Base-by-base conservation (phyloP, 2,888 invertebrate genomes). In the Microctonus aethiopoides region DNA sequence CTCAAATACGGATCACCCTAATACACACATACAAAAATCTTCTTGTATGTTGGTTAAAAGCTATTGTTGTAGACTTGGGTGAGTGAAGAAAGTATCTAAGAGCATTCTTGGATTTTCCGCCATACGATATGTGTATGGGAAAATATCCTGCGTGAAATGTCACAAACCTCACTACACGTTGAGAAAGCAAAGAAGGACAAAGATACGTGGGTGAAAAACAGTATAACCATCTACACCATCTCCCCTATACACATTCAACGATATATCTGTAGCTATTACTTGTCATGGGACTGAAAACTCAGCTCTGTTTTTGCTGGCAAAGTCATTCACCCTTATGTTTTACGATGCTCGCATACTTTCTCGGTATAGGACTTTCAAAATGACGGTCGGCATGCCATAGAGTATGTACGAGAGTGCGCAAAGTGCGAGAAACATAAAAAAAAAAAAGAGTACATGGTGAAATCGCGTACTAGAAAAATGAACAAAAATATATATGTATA, bases 321-420 rank as follows among this genome's bases (percentile, higher is more conserved):
- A 72, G 69, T 71, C 67, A 68, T 71, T 71, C 70, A 70, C 67
- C 70, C 72, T 72, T 68, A 69, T 73, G 72, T 74, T 75, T 75
- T 74, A 75, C 72, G 75, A 74, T 63, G 62, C 65, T 59, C 68
- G 69, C 71, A 74, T 70, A 68, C 70, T 72, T 68, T 71, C 61
- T 34, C 68, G 57, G 20, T 36, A 72, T 71, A 62, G 66, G 70
- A 67, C 74, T 75, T 71, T 68, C 66, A 54, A 66, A 72, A 74
- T 74, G 51, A 69, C 57, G 71, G 46, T 54, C 54, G 70, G n/a
- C 52, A 62, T 41, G 36, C 36, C 16, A 39, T 13, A 61, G n/a
- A 29, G n/a, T 60, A 60, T 61, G 1, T 22, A 24, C 6, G 41
- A 39, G 62, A 41, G 9, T 39, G 41, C n/a, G 41, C 36, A 26